Percentiles rank a stretch among this genome's conserved stretches.
These are phyloP conservation scores for Collichthys lucidus DNA, from an alignment of 2,113 vertebrate species.

Conservation along the genomic window DNA sequence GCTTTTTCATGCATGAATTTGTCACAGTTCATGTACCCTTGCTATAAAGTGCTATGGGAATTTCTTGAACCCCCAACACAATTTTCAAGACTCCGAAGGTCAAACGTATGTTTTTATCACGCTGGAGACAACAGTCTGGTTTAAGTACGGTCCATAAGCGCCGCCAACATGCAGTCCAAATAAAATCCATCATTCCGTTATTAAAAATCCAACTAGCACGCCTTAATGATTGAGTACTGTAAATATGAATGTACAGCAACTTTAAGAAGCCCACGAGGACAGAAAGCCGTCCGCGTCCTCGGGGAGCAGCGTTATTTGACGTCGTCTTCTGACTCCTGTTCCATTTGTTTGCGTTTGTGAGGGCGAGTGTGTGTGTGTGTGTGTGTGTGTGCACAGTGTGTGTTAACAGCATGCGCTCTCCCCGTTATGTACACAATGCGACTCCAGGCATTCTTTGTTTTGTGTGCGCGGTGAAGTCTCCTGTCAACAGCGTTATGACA, in stretches of 20 bases:
- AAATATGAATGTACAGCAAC: neutral
- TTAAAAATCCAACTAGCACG: neutral
- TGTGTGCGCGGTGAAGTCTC: constrained; percentile 47
- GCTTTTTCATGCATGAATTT: too few species aligned
- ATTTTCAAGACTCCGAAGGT: neutral
- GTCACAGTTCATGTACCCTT: too few species aligned
- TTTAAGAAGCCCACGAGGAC: constrained; percentile 9
- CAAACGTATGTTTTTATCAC: neutral
- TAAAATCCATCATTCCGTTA: neutral
- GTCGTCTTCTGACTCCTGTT: constrained; percentile 1
- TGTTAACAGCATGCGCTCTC: constrained; percentile 38
- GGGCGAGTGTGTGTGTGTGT: constrained; percentile 37
- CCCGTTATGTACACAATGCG: constrained; percentile 59
- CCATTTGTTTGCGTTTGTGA: constrained; percentile 19
- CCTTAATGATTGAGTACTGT: neutral
- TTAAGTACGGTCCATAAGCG: too few species aligned
- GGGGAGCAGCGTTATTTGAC: constrained; percentile 21
- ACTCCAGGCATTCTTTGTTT: constrained; percentile 40
- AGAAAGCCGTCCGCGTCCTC: constrained; percentile 10
- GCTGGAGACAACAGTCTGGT: neutral
- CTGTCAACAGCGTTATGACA: constrained; percentile 75
- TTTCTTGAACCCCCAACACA: neutral
- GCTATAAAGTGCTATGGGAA: too few species aligned
- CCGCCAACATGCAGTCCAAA: neutral
- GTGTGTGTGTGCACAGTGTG: constrained; percentile 29